Percentiles rank a stretch among this genome's conserved stretches.
Evolutionary conservation across 1,140 invertebrate genomes (phyloP).

Genomic region (Drosophila elegans): DNA sequence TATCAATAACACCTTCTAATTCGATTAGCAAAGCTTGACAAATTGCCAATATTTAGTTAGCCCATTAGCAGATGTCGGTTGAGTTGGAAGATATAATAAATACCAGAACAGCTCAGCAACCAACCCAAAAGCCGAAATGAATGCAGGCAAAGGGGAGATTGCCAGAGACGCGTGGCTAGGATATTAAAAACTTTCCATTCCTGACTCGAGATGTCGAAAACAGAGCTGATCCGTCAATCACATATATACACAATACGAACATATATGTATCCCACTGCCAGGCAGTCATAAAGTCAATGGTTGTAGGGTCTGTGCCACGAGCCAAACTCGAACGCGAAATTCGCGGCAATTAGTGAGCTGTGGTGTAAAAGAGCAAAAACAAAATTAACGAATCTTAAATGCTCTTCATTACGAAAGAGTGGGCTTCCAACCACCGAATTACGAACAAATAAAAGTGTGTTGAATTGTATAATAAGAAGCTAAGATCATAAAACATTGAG

Average conservation of each 20-base stretch:
- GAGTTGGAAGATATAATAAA: constrained; percentile 25
- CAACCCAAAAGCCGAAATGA: not conserved
- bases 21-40: constrained; percentile 60
- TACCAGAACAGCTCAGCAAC: constrained; percentile 15
- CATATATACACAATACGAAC: not conserved
- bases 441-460: no score
- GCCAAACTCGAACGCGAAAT: constrained; percentile 37
- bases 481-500: no score
- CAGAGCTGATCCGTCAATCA: constrained; percentile 19
- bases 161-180: constrained; percentile 45
- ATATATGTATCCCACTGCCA: not conserved
- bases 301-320: constrained; percentile 48
- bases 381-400: constrained; percentile 5
- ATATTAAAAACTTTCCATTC: constrained; percentile 65
- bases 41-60: constrained; percentile 61
- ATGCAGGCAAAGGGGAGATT: constrained; percentile 4
- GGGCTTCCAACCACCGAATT: no score
- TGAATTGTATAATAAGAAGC: no score
- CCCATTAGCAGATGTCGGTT: constrained; percentile 55
- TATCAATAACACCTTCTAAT: constrained; percentile 49
- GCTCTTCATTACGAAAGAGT: not conserved
- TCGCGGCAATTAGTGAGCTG: constrained; percentile 57
- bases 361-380: constrained; percentile 15
- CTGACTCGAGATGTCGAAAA: constrained; percentile 8
- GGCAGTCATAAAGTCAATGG: constrained; percentile 3